These are phyloP conservation scores for Spodoptera exigua DNA, from an alignment of 2,888 invertebrate genomes.

Conservation along the genomic window DNA sequence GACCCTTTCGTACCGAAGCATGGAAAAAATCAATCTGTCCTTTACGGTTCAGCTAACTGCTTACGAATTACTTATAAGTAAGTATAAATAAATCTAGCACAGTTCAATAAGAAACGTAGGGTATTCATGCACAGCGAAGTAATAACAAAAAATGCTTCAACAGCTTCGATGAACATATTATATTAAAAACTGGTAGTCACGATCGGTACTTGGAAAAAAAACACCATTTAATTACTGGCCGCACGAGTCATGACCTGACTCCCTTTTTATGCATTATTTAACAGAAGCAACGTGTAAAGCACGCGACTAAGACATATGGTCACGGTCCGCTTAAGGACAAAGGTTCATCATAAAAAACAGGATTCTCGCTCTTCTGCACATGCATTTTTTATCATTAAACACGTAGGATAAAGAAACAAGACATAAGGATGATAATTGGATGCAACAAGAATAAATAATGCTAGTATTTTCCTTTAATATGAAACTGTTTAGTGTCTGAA, in stretches of 20 bases:
- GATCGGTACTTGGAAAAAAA: slow-evolving; percentile 7
- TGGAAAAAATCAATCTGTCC: no score
- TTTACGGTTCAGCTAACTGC: no score
- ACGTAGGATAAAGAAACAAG: slow-evolving; percentile 13
- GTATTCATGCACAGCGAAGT: no score
- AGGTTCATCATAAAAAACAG: slow-evolving; percentile 71
- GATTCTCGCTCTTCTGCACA: slow-evolving; percentile 75
- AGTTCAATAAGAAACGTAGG: no score
- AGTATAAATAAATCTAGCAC: no score
- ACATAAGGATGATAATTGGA: no score
- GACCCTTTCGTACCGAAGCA: no score
- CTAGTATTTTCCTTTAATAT: background rate
- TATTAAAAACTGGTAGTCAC: no score
- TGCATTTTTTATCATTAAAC: slow-evolving; percentile 61
- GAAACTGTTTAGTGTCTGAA: slow-evolving; percentile 1
- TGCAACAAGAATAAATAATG: no score
- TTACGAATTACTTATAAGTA: no score
- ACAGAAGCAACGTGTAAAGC: slow-evolving; percentile 60
- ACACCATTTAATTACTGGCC: slow-evolving; percentile 20
- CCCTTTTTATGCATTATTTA: slow-evolving; percentile 50
- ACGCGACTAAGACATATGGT: slow-evolving; percentile 73
- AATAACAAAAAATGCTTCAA: no score
- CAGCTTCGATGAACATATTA: no score
- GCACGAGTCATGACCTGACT: slow-evolving; percentile 38
- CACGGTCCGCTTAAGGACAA: slow-evolving; percentile 68